Conservation (phyloP, 2,797 vertebrate species). For the Anolis apletophallus region DNA sequence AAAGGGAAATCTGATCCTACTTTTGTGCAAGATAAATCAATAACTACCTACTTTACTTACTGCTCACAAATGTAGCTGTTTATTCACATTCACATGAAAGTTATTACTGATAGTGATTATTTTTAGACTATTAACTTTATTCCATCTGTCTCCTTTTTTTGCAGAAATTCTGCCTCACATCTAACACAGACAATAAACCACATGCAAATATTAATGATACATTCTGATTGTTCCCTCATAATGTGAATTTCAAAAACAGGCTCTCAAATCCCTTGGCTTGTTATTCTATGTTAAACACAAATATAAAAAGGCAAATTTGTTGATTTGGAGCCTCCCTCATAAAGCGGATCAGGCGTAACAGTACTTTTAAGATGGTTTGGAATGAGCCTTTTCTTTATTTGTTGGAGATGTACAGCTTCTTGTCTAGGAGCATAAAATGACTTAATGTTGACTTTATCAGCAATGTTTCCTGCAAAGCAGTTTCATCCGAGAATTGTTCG, state of each 20-base stretch:
- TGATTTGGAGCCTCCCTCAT: conserved; percentile 58
- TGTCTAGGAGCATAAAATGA: conserved; percentile 46
- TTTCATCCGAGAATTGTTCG: conserved; percentile 60
- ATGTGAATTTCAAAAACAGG: conserved; percentile 37
- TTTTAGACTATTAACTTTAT: conserved; percentile 37
- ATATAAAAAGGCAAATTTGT: conserved; percentile 48
- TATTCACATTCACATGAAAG: conserved; percentile 36
- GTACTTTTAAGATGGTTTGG: conserved; percentile 32
- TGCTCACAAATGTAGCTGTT: conserved; percentile 8
- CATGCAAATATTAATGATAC: conserved; percentile 40
- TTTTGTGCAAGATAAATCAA: background rate
- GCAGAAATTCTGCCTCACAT: conserved; percentile 27
- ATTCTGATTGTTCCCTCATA: conserved; percentile 47
- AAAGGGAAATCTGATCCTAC: background rate
- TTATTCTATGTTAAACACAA: conserved; percentile 54
- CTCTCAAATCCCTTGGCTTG: conserved; percentile 38
- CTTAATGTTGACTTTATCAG: conserved; percentile 54
- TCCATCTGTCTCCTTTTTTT: conserved; percentile 42
- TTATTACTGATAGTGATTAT: conserved; percentile 14
- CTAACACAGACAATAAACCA: conserved; percentile 44
- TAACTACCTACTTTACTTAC: background rate
- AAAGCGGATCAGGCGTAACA: conserved; percentile 50
- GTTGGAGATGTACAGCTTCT: conserved; percentile 44
- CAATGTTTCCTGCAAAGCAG: conserved; percentile 45
- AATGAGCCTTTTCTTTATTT: conserved; percentile 7